Percentiles rank a stretch among this genome's conserved stretches.
Conservation (phyloP, 2,888 invertebrate species). For the Lasius platythorax region DNA sequence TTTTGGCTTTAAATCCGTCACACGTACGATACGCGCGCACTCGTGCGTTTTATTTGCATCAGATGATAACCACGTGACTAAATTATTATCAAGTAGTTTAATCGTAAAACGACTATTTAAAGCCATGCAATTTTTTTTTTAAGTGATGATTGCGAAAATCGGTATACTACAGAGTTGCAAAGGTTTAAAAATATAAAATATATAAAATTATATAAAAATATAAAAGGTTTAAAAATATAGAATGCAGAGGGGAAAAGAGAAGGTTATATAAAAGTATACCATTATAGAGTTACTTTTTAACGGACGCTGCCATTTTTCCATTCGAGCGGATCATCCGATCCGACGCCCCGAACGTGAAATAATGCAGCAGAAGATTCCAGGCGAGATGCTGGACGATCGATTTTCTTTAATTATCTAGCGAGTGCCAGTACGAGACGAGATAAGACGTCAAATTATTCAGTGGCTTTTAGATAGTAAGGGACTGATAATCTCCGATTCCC, state of each 20-base stretch:
- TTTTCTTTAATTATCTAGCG: constrained; percentile 61
- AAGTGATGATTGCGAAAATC: not conserved
- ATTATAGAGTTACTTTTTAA: constrained; percentile 68
- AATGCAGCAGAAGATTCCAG: constrained; percentile 52
- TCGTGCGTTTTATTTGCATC: not conserved
- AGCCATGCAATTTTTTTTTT: not conserved
- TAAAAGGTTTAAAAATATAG: constrained; percentile 20
- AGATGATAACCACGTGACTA: not conserved
- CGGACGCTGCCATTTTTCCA: constrained; percentile 62
- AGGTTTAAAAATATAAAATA: constrained; percentile 38
- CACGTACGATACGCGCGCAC: not conserved
- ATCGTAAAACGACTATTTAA: not conserved
- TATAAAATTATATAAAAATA: constrained; percentile 9
- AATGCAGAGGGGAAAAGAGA: constrained; percentile 10
- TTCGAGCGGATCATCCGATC: constrained; percentile 35
- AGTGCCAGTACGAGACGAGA: constrained; percentile 38
- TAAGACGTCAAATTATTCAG: constrained; percentile 62
- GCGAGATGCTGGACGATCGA: constrained; percentile 58
- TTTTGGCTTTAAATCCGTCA: constrained; percentile 15
- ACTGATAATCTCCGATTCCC: constrained; percentile 41
- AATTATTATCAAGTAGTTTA: constrained; percentile 2
- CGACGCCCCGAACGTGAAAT: constrained; percentile 49
- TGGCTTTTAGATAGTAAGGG: constrained; percentile 44
- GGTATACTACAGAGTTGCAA: not conserved
- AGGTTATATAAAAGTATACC: not conserved